Base-by-base conservation (phyloP, 2,888 invertebrate genomes). In the Eupithecia centaureata region DNA sequence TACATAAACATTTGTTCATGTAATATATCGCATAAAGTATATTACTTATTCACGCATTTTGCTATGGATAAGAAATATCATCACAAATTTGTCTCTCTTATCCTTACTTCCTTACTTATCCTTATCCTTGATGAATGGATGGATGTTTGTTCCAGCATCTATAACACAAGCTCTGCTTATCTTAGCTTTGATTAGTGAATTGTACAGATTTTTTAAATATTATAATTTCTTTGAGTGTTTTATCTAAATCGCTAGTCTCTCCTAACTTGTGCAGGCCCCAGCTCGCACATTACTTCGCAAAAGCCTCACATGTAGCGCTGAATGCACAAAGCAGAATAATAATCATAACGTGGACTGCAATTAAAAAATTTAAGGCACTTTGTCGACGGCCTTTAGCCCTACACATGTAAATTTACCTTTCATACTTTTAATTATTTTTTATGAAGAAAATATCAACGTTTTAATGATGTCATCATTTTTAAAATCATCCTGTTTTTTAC, bases 331-430 rank as follows among this genome's bases (percentile, higher is more conserved):
- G 90, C 86, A 85, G 87, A 82, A 90, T 89, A 91, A 91, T 91
- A 91, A 91, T 86, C 87, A 90, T 87, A 89, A 88, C 86, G 86
- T 88, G 84, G 85, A 80, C 81, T 77, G 92, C 91, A 93, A 92
- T 93, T 92, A 93, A 93, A 93, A 91, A 90, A 91, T 88, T 92
- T 91, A 88, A 92, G 92, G 91, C 91, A 92, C 91, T 92, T 91
- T 92, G 89, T 82, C 75, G 79, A 81, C 76, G 80, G 83, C 82
- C 86, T 86, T 87, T 86, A 77, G 77, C 80, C 82, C 81, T 47
- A 81, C 75, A 82, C 79, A 77, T 82, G 79, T 83, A 82, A 82
- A 78, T 75, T 78, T 78, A 74, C 78, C 77, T 76, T 79, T 77
- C 68, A 76, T 76, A 74, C 76, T 64, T 76, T 79, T 76, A 75